Evolutionary conservation across 1,140 invertebrate genomes (phyloP), one percentile per base, ranked within the genome.

Genomic region (Dreissena rostriformis): DNA sequence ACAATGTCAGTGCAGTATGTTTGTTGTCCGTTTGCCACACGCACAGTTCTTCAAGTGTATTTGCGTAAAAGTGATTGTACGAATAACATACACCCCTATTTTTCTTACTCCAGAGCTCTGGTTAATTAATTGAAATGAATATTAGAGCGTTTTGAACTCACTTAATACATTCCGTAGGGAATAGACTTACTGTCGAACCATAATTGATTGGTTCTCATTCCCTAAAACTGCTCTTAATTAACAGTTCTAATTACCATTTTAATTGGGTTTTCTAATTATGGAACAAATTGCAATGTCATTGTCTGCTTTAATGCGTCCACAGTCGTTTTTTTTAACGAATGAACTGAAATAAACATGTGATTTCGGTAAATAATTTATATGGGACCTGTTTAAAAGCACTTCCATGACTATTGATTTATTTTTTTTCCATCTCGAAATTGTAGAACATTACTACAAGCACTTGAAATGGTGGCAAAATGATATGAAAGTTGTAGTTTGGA

Each of bases 101-200:
- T 39, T 39, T 5, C 28, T 22, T 22, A 75, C 28, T 75, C 52
- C 28, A 29, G 70, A 73, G 29, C 29, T 63, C 57, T 55, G 53
- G 67, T 82, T 82, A 82, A 82, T 82, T 82, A 63, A 61, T 49
- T 5, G 15, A 73, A 82, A 82, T 82, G 71, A 82, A 82, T 82
- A 74, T 82, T 57, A 55, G 67, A 55, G 57, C 24, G 19, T 65
- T 55, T 39, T 39, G 39, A 39, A 39, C 4, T 39, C 39, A 39
- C 39, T 39, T 39, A 5, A 39, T 2, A 39, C 39, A 7, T 29
- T 68, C 80, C 49, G 61, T 0, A 17, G 72, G 63, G 80, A 82
- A 14, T 67, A n/a, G 55, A 74, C 39, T 65, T 19, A 51, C 2
- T 7, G 11, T 39, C 49, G 39, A 71, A 79, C 68, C 28, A 7